Percentiles rank a stretch among this genome's conserved stretches.
Evolutionary conservation across 2,888 invertebrate genomes (phyloP).

Genomic region (Bimastos eiseni): DNA sequence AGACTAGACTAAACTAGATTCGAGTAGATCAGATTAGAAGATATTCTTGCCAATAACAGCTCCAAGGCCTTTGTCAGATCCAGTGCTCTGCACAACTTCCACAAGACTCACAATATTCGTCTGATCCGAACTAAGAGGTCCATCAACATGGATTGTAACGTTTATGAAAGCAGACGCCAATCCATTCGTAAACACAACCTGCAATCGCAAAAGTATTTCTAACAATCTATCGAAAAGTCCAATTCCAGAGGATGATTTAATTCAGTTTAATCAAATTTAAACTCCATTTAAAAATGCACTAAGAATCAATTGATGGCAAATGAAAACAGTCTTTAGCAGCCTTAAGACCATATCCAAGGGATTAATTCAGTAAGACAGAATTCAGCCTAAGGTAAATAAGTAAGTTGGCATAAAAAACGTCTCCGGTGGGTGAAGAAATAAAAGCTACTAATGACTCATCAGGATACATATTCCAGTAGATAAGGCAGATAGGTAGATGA

Average conservation of each 20-base stretch:
- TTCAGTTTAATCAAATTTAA: too few relatives aligned
- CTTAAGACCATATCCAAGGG: too few relatives aligned
- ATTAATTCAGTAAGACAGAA: too few relatives aligned
- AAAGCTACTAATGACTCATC: too few relatives aligned
- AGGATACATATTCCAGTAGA: neutral
- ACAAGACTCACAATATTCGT: conserved; percentile 53
- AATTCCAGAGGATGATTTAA: neutral
- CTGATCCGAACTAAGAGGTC: conserved; percentile 54
- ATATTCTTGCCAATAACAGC: conserved; percentile 50
- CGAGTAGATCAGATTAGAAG: neutral
- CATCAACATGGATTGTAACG: conserved; percentile 55
- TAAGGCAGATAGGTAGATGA: neutral
- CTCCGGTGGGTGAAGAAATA: too few relatives aligned
- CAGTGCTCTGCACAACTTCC: conserved; percentile 50
- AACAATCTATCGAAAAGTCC: neutral
- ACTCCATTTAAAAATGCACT: too few relatives aligned
- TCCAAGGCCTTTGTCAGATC: conserved; percentile 48
- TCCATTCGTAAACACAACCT: conserved; percentile 57
- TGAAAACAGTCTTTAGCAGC: too few relatives aligned
- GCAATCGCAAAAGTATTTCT: neutral
- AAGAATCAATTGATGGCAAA: too few relatives aligned
- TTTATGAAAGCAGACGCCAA: conserved; percentile 52
- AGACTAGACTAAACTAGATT: neutral
- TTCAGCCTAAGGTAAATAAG: too few relatives aligned
- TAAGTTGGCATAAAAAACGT: too few relatives aligned